Evolutionary conservation across 2,113 vertebrate genomes (phyloP).

Genomic region (Eupsittula cactorum): DNA sequence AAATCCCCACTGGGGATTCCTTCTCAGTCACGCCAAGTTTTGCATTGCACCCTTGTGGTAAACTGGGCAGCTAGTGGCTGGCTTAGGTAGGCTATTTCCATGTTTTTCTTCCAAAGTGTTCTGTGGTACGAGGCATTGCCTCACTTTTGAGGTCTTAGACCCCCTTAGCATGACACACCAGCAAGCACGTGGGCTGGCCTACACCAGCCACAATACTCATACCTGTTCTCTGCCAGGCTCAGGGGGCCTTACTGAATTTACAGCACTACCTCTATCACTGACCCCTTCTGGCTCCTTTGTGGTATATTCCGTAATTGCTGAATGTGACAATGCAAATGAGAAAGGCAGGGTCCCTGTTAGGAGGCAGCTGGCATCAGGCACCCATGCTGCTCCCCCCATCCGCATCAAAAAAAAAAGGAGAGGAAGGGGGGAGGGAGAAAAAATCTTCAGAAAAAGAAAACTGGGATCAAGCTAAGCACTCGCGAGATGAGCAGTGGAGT

Average conservation of each 20-base stretch:
- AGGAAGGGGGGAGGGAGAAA: not conserved
- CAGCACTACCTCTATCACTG: accelerated
- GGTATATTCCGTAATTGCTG: not conserved
- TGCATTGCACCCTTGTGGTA: not conserved
- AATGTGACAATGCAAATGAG: not conserved
- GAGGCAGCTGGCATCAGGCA: not conserved
- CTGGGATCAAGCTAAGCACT: constrained; percentile 26
- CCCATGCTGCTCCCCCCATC: not conserved
- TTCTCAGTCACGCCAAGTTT: not conserved
- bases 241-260: accelerated
- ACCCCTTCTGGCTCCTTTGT: not conserved
- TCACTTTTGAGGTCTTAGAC: not conserved
- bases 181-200: not conserved
- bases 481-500: constrained; percentile 31
- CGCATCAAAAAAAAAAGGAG: not conserved
- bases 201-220: accelerated
- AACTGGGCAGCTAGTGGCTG: not conserved
- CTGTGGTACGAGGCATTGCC: not conserved
- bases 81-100: not conserved
- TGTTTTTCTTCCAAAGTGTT: not conserved
- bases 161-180: accelerated
- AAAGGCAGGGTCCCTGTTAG: not conserved
- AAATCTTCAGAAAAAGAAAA: not conserved
- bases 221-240: accelerated
- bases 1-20: not conserved